These are phyloP conservation scores for Lepidostoma basale DNA, from an alignment of 1,140 invertebrate species.

Conservation along the genomic window DNA sequence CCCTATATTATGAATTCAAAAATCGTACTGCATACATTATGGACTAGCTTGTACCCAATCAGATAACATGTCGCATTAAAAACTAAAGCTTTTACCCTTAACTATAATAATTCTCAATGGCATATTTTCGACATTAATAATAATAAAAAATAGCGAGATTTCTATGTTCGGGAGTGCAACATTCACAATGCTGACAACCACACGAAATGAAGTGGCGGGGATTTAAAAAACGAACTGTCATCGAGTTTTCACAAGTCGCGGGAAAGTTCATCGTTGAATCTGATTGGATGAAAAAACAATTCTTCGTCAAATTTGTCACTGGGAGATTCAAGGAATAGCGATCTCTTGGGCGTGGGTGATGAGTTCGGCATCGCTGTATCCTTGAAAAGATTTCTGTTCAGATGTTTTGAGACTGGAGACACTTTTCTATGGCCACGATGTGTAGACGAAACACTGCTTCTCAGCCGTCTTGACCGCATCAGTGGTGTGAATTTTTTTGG, in stretches of 20 bases:
- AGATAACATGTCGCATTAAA: no score
- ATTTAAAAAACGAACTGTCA: not conserved
- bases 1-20: no score
- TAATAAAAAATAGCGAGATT: not conserved
- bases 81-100: no score
- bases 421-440: not conserved
- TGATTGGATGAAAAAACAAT: slow-evolving; percentile 5
- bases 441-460: not conserved
- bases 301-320: not conserved
- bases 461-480: slow-evolving; percentile 1
- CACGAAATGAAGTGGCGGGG: not conserved
- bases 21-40: no score
- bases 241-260: slow-evolving; percentile 9
- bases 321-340: not conserved
- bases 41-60: no score
- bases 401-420: not conserved
- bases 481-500: slow-evolving; percentile 5
- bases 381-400: slow-evolving; percentile 12
- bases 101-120: no score
- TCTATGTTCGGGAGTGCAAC: not conserved
- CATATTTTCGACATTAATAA: not conserved
- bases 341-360: not conserved
- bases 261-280: not conserved
- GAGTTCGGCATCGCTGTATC: not conserved
- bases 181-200: not conserved